Base-by-base conservation (phyloP, 2,797 vertebrate species). In the Sebastiscus tertius region DNA sequence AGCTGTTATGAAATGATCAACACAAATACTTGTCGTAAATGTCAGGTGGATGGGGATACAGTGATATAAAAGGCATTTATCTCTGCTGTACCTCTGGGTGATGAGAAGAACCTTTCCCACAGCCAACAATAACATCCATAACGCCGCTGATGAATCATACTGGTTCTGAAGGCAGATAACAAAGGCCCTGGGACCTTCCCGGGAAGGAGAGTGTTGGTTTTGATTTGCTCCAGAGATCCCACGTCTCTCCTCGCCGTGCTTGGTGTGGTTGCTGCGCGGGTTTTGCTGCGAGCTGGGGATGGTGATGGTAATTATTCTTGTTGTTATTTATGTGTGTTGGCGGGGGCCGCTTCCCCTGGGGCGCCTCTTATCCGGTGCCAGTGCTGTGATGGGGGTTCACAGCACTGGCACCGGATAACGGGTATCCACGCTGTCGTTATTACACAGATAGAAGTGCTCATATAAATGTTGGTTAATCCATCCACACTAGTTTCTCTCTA, bases 71-170 rank as follows among this genome's bases (percentile, higher is more conserved):
- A 79, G 77, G 56, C 54, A 72, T 87, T 82, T 80, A 72, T 85
- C 66, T 86, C 59, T 61, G 54, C 69, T 49, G 24, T 66, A 72
- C 36, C 73, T 79, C 63, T 46, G 61, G 58, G 76, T 77, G 77
- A 77, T 59, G 78, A 82, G 74, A 79, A 72, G 79, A 86, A 61
- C 46, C 56, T 71, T 82, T 85, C 76, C 74, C 82, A 79, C 56
- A 64, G 80, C 87, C 85, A 92, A 87, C 69, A 91, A 86, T 87
- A 90, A 88, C 81, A 87, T 87, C 83, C 68, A 84, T 70, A 84
- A 85, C 58, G 63, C 62, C 79, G 77, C 75, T 84, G 71, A 86
- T 90, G 83, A 92, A 75, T 92, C 79, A 83, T 84, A 49, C 62
- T 76, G 77, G 75, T 91, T 80, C 0, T 89, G 55, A 88, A 84